Conservation (phyloP, 2,113 vertebrate genomes). For the Antechinus stuartii region DNA sequence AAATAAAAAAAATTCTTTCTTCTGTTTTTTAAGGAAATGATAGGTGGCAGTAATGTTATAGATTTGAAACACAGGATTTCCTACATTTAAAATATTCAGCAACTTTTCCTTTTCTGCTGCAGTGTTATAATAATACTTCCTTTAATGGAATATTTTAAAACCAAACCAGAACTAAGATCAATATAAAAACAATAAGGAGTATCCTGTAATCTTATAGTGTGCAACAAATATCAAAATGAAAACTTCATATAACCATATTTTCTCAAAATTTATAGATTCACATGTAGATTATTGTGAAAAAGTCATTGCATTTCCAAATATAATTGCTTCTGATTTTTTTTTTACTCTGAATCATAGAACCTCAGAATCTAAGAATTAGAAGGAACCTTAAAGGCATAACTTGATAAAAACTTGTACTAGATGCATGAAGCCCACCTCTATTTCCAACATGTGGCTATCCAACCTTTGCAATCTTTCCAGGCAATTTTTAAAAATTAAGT, state of each 20-base stretch:
- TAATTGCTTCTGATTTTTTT: neutral
- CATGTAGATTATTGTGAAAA: neutral
- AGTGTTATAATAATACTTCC: neutral
- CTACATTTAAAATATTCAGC: neutral
- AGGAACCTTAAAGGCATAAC: neutral
- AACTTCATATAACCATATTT: neutral
- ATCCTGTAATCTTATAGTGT: neutral
- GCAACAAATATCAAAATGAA: neutral
- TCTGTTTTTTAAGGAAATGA: neutral
- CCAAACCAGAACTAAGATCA: neutral
- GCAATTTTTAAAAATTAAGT: neutral
- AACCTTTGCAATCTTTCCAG: neutral
- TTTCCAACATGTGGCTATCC: neutral
- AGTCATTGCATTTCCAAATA: neutral
- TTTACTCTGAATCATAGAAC: neutral
- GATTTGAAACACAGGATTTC: neutral
- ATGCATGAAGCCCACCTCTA: neutral
- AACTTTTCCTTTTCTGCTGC: neutral
- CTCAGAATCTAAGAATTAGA: neutral
- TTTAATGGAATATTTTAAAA: neutral
- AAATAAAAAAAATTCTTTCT: neutral
- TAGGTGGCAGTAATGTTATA: neutral
- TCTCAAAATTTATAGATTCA: neutral
- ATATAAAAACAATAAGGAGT: neutral
- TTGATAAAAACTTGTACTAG: neutral